Evolutionary conservation across 2,888 invertebrate genomes (phyloP), one percentile per base, ranked within the genome.

Genomic region (Pyralis farinalis): DNA sequence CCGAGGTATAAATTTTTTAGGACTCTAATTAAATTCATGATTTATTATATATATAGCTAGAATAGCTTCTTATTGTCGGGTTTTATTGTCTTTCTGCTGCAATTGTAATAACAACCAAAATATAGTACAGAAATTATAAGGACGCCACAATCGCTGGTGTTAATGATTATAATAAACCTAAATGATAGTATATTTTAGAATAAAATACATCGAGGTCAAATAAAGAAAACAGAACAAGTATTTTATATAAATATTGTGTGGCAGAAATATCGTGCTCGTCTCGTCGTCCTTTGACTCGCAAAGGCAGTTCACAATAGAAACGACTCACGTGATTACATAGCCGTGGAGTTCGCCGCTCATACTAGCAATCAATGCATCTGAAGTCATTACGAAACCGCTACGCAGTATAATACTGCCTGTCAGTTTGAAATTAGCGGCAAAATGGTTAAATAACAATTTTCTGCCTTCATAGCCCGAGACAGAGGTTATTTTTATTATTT

Each of bases 291-390:
- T 25, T 25, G 25, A n/a, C 25, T 1, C 25, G 25, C 25, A 25
- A 25, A 25, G 25, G 25, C 1, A 8, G 25, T 25, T n/a, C 1
- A 16, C 4, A 7, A 25, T 25, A 25, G 25, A 25, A 25, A 25
- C 25, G 25, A 25, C 25, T 25, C 25, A 25, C 7, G 25, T 25
- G 25, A n/a, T 25, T 25, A 25, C 25, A 25, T 8, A 8, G 25
- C 25, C 25, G 25, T 25, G 2, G 2, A 8, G 7, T 25, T 25
- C 7, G 40, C 33, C 42, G 37, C 34, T 28, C 35, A 25, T 25
- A n/a, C n/a, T 21, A 21, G 21, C 21, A 21, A 21, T 21, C 7
- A 21, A 7, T 21, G 4, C 21, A 21, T n/a, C n/a, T n/a, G 21
- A 21, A 21, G 7, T 21, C 4, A 21, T 21, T n/a, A n/a, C n/a